Conservation (phyloP, 2,113 vertebrate genomes). For the Carlito syrichta region DNA sequence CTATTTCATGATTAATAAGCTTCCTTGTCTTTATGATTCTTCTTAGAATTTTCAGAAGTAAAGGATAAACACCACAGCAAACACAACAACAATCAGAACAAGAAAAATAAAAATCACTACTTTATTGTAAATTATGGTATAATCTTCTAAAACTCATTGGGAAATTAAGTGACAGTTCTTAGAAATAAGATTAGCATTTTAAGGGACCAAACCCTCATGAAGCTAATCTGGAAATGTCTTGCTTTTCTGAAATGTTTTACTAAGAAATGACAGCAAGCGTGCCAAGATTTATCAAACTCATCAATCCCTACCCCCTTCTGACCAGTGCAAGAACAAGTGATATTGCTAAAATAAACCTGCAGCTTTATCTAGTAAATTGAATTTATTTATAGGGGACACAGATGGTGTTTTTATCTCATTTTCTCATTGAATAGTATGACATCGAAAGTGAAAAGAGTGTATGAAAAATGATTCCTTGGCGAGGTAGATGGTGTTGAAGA, state of each 20-base stretch:
- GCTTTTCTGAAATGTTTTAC: not conserved
- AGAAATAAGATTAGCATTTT: not conserved
- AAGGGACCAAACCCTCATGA: not conserved
- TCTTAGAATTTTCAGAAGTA: not conserved
- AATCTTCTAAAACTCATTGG: not conserved
- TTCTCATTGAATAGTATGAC: constrained; percentile 52
- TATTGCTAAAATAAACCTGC: constrained; percentile 41
- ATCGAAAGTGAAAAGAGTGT: constrained; percentile 51
- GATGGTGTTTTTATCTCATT: constrained; percentile 73
- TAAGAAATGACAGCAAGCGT: not conserved
- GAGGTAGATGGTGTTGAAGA: constrained; percentile 16
- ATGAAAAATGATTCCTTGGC: constrained; percentile 45
- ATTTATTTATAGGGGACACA: constrained; percentile 55
- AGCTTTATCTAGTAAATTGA: constrained; percentile 42
- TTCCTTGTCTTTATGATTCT: not conserved
- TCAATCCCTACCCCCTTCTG: not conserved
- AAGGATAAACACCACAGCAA: not conserved
- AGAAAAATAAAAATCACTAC: not conserved
- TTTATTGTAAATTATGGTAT: not conserved
- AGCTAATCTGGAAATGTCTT: not conserved
- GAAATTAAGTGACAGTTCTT: not conserved
- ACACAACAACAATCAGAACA: not conserved
- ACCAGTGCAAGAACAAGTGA: not conserved
- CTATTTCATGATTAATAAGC: not conserved
- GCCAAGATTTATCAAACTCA: constrained; percentile 21